Evolutionary conservation across 2,113 vertebrate species (phyloP), one percentile per base, ranked within the genome.

Genomic region (Cariama cristata): DNA sequence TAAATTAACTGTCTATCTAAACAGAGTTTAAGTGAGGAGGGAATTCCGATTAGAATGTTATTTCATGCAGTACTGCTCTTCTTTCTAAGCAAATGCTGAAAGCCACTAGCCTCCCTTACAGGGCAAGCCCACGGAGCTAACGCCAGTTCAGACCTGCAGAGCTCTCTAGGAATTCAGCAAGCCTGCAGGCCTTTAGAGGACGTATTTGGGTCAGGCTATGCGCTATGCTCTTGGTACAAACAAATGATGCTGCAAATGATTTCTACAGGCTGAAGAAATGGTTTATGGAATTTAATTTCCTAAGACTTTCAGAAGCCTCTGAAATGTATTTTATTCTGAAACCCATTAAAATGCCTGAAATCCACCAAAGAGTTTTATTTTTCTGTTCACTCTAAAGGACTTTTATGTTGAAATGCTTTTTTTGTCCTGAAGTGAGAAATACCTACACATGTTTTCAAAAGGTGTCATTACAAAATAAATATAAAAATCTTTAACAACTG

Each of bases 1-100:
- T 97, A 97, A 97, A 98, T 97, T 97, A 97, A 97, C 97, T 97
- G 97, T 97, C 96, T 81, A 4, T 96, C 91, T 90, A 93, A 97
- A 90, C 33, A 68, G 86, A 96, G 92, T 96, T 96, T 91, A 96
- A 97, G 92, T 90, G 95, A 97, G 92, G 90, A 95, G 90, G 95
- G 93, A 97, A 97, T 98, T 96, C 85, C 75, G 88, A 97, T 96
- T 83, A 94, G 94, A 86, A 86, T 69, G 75, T 96, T 93, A 96
- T 94, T 97, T 97, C 97, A 97, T 96, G 95, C 95, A 55, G 82
- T 56, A 28, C 71, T 94, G 93, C 96, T 94, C 97, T 44, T 96
- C 95, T 64, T 83, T 69, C 93, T 59, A 63, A 35, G 95, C 42
- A 52, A 26, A 27, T 7, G 13, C 69, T 68, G 89, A 12, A 64